Percentiles rank a stretch among this genome's conserved stretches.
phyloP scores from a whole-genome alignment of 2,113 vertebrate species.

The Cyphomyrus discorhynchus region DNA sequence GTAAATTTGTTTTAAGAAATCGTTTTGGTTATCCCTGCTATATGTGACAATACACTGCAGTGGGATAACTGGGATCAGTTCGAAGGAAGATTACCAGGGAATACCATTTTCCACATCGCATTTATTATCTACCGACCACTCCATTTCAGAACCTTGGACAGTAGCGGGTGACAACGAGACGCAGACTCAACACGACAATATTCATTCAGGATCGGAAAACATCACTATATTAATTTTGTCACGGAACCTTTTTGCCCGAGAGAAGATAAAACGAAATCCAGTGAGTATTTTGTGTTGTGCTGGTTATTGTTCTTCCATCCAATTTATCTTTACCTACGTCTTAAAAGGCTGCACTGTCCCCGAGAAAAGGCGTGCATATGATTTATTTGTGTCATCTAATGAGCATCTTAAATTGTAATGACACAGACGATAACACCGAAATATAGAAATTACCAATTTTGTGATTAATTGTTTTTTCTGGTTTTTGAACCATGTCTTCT shows the following conservation, averaged over 20 bases:
- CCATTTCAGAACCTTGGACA: conserved; percentile 65
- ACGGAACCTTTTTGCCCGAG: background rate
- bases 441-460: background rate
- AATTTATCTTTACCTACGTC: background rate
- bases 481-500: background rate
- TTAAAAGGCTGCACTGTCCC: background rate
- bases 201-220: background rate
- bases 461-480: background rate
- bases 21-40: background rate
- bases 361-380: background rate
- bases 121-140: conserved; percentile 23
- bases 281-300: background rate
- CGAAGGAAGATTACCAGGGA: background rate
- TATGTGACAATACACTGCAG: background rate
- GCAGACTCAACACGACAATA: background rate
- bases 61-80: background rate
- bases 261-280: background rate
- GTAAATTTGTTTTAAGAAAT: background rate
- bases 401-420: background rate
- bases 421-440: background rate
- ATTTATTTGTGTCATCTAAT: background rate
- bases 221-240: background rate
- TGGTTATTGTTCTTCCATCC: background rate
- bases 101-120: background rate
- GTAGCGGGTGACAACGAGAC: conserved; percentile 31